These are phyloP conservation scores for Cheilinus undulatus DNA, from an alignment of 2,113 vertebrate genomes.

Conservation along the genomic window DNA sequence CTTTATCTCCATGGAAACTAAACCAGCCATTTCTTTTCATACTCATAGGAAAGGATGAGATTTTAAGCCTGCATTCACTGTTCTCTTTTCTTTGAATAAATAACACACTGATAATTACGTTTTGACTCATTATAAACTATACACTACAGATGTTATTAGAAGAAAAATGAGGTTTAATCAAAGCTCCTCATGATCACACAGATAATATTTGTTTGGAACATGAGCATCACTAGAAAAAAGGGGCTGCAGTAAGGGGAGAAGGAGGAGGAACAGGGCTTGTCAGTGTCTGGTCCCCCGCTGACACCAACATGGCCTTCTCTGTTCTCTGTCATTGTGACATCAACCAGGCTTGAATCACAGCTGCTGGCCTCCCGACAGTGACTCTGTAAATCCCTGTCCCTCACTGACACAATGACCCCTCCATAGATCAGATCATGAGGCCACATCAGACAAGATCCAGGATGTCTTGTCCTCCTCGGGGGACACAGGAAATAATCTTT, in stretches of 20 bases:
- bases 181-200: slow-evolving; percentile 47
- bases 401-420: slow-evolving; percentile 50
- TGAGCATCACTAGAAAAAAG: slow-evolving; percentile 39
- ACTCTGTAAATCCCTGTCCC: slow-evolving; percentile 55
- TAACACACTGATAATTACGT: slow-evolving; percentile 48
- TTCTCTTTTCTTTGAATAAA: slow-evolving; percentile 36
- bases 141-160: slow-evolving; percentile 52
- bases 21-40: slow-evolving; percentile 56
- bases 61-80: slow-evolving; percentile 33
- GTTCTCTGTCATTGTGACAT: slow-evolving; percentile 79
- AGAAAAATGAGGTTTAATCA: slow-evolving; percentile 63
- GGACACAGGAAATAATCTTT: slow-evolving; percentile 36
- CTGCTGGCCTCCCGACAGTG: slow-evolving; percentile 23
- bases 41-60: slow-evolving; percentile 20
- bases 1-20: slow-evolving; percentile 82
- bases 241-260: slow-evolving; percentile 5
- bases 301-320: slow-evolving; percentile 72
- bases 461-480: slow-evolving; percentile 43
- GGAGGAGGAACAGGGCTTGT: slow-evolving; percentile 23
- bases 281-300: slow-evolving; percentile 55
- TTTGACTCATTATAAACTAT: slow-evolving; percentile 42
- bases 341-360: slow-evolving; percentile 62
- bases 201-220: slow-evolving; percentile 47
- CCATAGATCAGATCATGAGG: slow-evolving; percentile 55
- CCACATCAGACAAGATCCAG: slow-evolving; percentile 63